Evolutionary conservation across 2,888 invertebrate species (phyloP).

Genomic region (Epiperipatus broadwayi): DNA sequence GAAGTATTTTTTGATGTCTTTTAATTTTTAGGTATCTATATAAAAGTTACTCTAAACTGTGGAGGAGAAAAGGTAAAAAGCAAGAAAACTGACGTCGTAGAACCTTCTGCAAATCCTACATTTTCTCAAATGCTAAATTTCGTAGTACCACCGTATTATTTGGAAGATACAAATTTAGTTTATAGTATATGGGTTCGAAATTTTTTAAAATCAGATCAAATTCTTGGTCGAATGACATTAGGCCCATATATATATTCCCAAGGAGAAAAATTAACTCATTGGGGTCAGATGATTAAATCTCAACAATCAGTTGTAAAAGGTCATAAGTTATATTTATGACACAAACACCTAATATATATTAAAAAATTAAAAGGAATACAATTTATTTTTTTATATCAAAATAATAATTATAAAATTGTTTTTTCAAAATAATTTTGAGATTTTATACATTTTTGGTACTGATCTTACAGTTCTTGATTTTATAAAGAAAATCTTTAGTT

Average conservation of each 20-base stretch:
- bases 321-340: constrained; percentile 21
- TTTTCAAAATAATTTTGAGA: too few species aligned
- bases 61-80: constrained; percentile 22
- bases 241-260: constrained; percentile 22
- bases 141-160: constrained; percentile 18
- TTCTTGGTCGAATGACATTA: constrained; percentile 21
- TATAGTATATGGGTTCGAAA: constrained; percentile 20
- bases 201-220: constrained; percentile 19
- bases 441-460: too few species aligned
- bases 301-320: constrained; percentile 19
- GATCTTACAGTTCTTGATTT: too few species aligned
- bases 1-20: too few species aligned
- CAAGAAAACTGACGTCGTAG: constrained; percentile 19
- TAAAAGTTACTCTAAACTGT: constrained; percentile 22
- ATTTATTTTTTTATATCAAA: too few species aligned
- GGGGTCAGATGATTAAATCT: constrained; percentile 22
- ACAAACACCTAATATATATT: too few species aligned
- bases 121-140: too few species aligned
- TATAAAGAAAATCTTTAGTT: too few species aligned
- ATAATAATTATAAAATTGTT: too few species aligned
- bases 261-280: constrained; percentile 21
- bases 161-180: constrained; percentile 21
- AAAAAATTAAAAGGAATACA: too few species aligned
- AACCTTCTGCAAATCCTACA: constrained; percentile 18
- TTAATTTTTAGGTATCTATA: constrained; percentile 21